Conservation (phyloP, 2,113 vertebrate species). For the Phyllostomus discolor region DNA sequence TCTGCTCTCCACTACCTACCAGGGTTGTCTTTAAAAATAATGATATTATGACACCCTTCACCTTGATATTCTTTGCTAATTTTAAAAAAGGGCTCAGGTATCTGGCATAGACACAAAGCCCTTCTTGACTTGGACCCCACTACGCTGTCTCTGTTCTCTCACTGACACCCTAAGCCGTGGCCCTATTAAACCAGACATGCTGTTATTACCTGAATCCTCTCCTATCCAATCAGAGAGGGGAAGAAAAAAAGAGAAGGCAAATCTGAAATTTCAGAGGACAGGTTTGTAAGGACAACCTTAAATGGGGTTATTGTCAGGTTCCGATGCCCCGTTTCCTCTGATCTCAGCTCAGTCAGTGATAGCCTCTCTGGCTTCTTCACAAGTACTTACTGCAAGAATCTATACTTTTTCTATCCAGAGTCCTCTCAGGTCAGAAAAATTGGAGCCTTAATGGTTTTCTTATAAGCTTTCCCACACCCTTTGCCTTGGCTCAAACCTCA, state of each 20-base stretch:
- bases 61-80: not conserved
- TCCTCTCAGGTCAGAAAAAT: constrained; percentile 54
- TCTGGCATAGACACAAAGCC: not conserved
- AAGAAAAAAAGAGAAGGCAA: not conserved
- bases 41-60: not conserved
- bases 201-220: not conserved
- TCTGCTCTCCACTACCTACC: not conserved
- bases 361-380: constrained; percentile 35
- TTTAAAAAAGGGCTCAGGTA: not conserved
- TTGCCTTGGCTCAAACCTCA: constrained; percentile 64
- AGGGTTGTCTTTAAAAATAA: not conserved
- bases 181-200: not conserved
- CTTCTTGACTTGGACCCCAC: not conserved
- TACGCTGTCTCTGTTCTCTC: not conserved
- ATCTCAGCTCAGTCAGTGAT: not conserved
- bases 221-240: not conserved
- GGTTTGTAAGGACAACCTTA: not conserved
- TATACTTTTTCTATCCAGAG: constrained; percentile 45
- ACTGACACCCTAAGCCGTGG: not conserved
- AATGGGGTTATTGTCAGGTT: constrained; percentile 35
- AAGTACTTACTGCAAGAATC: constrained; percentile 23
- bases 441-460: constrained; percentile 60
- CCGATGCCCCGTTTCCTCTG: not conserved
- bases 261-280: constrained; percentile 55
- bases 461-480: constrained; percentile 70